Evolutionary conservation across 2,797 vertebrate species (phyloP), one percentile per base, ranked within the genome.

Genomic region (Dendrocincla tyrannina): DNA sequence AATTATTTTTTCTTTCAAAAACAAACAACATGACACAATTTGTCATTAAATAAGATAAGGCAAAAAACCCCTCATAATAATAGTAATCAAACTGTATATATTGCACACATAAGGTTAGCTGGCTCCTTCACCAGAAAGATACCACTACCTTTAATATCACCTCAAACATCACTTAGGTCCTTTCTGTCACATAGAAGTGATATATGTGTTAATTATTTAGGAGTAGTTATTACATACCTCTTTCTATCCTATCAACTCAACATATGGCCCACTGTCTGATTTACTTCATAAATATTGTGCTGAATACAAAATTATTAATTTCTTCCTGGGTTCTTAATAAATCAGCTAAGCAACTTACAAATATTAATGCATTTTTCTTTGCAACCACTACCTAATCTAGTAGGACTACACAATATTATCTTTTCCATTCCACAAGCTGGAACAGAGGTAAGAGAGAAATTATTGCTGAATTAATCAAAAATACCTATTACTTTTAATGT

Each of bases 401-500:
- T 55, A 53, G 88, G 35, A 81, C 35, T 47, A 88, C 53, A 77
- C 35, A 75, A 60, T 18, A 77, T n/a, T 74, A 82, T 41, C 84
- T 87, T 68, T 76, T 81, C 37, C 53, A 72, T 88, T 91, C 27
- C 69, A 39, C 47, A 91, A 49, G 52, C 44, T 20, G 19, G 28
- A 92, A 77, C 9, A 74, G 75, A 89, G 53, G 33, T 75, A 68
- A 68, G 23, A 75, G 62, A 94, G 42, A 94, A 94, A 91, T 94
- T 93, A 97, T 81, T 93, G 62, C 41, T 33, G 75, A 93, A 96
- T 96, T 90, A 86, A 96, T 94, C 75, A 95, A 91, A 95, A 80
- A 23, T 7, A 39, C 42, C 52, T 58, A 78, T 86, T 92, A 78
- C 42, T 90, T 95, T 89, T 60, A 94, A 58, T 86, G 58, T 60